Evolutionary conservation across 2,888 invertebrate genomes (phyloP), one percentile per base, ranked within the genome.

Genomic region (Pristionchus entomophagus): DNA sequence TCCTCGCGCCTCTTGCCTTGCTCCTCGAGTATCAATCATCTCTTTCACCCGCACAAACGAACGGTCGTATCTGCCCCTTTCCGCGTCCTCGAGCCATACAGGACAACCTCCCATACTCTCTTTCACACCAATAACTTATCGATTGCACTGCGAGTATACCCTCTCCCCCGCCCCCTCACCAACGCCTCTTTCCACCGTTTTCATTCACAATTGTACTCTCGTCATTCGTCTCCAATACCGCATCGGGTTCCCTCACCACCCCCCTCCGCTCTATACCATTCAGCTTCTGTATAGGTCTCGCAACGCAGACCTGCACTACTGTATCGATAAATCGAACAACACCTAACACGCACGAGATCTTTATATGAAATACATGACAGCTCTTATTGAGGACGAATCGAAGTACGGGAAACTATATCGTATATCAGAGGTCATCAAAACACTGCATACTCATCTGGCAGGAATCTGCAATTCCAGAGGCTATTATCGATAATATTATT

Each of bases 371-470:
- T n/a, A n/a, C n/a, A n/a, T n/a, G n/a, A n/a, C n/a, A n/a, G n/a
- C n/a, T n/a, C n/a, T n/a, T n/a, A n/a, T n/a, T n/a, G n/a, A n/a
- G n/a, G n/a, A n/a, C n/a, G n/a, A n/a, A n/a, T n/a, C n/a, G n/a
- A n/a, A n/a, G n/a, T n/a, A 35, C 29, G 80, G 35, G 45, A 35
- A 22, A 53, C 35, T 35, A 41, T 45, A 10, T 45, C 17, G 69
- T 29, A 1, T 17, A 80, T 80, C 45, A 56, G 56, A 80, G n/a
- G n/a, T n/a, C n/a, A n/a, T n/a, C n/a, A n/a, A n/a, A 73, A 32
- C 85, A 85, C 22, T 85, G 85, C 53, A 77, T 53, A 77, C 73
- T 85, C 85, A 26, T 10, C 22, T 85, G 77, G 19, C 85, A 85
- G 12, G 38, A 26, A 6, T 51, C 85, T 85, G 77, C 14, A 84